These are phyloP conservation scores for Argentina silus DNA, from an alignment of 2,797 vertebrate genomes.

Conservation along the genomic window DNA sequence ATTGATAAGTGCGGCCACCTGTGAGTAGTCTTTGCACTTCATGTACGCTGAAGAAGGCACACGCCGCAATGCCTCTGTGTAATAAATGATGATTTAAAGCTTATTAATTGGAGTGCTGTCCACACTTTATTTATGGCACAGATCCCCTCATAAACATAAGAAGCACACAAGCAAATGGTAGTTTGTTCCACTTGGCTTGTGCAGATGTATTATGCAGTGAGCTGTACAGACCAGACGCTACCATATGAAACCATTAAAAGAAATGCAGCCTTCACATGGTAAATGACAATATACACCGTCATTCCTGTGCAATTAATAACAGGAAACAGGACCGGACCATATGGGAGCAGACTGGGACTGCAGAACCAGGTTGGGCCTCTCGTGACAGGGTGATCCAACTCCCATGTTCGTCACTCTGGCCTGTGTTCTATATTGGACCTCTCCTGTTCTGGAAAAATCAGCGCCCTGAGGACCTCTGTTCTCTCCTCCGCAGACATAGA, in stretches of 20 bases:
- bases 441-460: slow-evolving; percentile 70
- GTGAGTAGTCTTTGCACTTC: no score
- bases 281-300: not conserved
- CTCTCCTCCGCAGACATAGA: slow-evolving; percentile 67
- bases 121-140: not conserved
- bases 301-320: not conserved
- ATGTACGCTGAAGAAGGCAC: no score
- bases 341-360: not conserved
- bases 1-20: no score
- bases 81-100: no score
- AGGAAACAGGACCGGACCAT: not conserved
- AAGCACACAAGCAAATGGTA: not conserved
- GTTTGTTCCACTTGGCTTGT: not conserved
- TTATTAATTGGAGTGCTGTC: not conserved
- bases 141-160: not conserved
- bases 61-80: no score
- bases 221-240: not conserved
- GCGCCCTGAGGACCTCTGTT: slow-evolving; percentile 68
- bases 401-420: slow-evolving; percentile 14
- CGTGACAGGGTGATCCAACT: not conserved
- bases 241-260: not conserved
- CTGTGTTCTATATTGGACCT: not conserved
- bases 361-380: not conserved
- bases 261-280: not conserved
- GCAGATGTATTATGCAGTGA: not conserved